Evolutionary conservation across 2,888 invertebrate species (phyloP).

Genomic region (Sarcophaga carnaria): DNA sequence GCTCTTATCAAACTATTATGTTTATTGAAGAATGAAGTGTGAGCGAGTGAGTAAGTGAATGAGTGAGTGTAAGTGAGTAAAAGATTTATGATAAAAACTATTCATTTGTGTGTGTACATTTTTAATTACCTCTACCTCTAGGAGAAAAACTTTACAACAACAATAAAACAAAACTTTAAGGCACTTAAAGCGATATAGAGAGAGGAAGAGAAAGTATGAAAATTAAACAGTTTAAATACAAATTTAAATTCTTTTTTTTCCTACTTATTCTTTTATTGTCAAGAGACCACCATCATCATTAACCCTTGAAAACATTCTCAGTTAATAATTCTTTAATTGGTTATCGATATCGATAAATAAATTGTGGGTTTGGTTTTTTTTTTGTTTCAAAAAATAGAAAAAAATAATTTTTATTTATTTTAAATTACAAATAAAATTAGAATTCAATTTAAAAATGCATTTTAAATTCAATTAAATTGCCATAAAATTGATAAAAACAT

Average conservation of each 20-base stretch:
- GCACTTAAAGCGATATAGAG: neutral
- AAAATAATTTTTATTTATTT: conserved; percentile 9
- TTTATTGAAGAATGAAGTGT: neutral
- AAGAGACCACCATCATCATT: too few species aligned
- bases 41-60: neutral
- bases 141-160: conserved; percentile 36
- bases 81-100: conserved; percentile 63
- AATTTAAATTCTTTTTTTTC: too few species aligned
- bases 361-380: neutral
- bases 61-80: conserved; percentile 43
- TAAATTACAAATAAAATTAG: conserved; percentile 43
- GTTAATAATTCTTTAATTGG: conserved; percentile 54
- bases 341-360: conserved; percentile 39
- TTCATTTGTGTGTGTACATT: conserved; percentile 37
- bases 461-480: conserved; percentile 71
- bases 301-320: neutral
- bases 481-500: conserved; percentile 65
- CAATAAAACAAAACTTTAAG: neutral
- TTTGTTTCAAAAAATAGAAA: neutral
- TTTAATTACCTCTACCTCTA: conserved; percentile 55
- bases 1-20: too few species aligned
- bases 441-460: conserved; percentile 62
- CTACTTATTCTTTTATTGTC: too few species aligned
- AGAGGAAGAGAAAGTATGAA: too few species aligned
- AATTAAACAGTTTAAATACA: too few species aligned